These are phyloP conservation scores for Tonatia bakeri DNA, from an alignment of 2,113 vertebrate genomes.

Conservation along the genomic window DNA sequence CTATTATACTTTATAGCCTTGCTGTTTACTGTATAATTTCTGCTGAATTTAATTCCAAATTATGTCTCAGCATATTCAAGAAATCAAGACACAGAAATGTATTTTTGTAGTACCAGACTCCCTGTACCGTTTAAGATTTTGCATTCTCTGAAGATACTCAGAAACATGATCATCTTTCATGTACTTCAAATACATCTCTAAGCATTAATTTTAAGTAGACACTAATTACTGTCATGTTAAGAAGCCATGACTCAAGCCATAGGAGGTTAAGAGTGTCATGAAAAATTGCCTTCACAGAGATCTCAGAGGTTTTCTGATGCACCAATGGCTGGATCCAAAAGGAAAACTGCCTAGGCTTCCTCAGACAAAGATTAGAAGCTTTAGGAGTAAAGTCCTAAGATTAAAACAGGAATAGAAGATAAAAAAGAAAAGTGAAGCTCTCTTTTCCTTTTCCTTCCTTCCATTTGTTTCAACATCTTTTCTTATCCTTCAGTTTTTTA, in stretches of 20 bases:
- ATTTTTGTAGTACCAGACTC: not conserved
- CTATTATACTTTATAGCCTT: slow-evolving; percentile 1
- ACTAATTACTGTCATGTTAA: not conserved
- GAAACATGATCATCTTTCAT: not conserved
- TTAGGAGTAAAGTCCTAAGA: not conserved
- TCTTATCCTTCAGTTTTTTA: slow-evolving; percentile 16
- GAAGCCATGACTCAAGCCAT: not conserved
- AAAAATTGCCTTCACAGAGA: not conserved
- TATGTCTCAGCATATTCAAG: not conserved
- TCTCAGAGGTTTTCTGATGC: not conserved
- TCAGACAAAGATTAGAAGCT: not conserved
- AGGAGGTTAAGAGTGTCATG: not conserved
- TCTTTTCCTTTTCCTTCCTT: not conserved
- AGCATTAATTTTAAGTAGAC: slow-evolving; percentile 9
- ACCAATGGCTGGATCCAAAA: not conserved
- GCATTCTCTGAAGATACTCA: not conserved
- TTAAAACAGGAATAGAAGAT: not conserved
- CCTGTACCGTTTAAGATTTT: not conserved
- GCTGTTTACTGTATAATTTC: not conserved
- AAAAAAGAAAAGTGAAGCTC: not conserved
- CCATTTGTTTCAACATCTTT: not conserved
- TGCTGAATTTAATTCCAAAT: slow-evolving; percentile 3
- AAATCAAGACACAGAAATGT: not conserved
- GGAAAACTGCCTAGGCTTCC: not conserved
- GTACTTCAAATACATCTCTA: not conserved